Base-by-base conservation (phyloP, 2,888 invertebrate genomes). In the Spilosoma lubricipeda region DNA sequence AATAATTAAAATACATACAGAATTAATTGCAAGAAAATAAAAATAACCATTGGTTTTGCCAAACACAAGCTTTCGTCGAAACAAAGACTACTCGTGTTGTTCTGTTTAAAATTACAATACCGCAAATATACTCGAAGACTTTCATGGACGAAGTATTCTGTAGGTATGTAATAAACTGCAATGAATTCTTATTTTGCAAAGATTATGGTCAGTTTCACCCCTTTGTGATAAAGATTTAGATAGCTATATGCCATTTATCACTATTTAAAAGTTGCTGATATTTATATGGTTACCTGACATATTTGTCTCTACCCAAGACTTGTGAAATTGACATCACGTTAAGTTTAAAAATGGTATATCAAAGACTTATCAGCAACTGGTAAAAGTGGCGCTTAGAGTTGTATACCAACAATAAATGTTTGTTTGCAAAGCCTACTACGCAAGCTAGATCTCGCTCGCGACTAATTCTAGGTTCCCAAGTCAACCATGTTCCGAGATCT, bases 351-450 rank as follows among this genome's bases (percentile, higher is more conserved):
- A 45, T 45, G 8, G 13, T 39, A 9, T 39, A 39, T 9, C 39
- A 39, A 39, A 39, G 11, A 39, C 39, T 39, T 45, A 45, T 45
- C 45, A 45, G 15, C 45, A 45, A 45, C 15, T 45, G 15, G 45
- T 13, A 4, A 45, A 45, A 45, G 15, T 45, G 45, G 45, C 45
- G 3, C 3, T 70, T 72, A 73, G 80, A 82, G 86, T 85, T 83
- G 85, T 85, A 82, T 82, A 83, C 83, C 83, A 74, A 76, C 67
- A 72, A 78, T 76, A 81, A 86, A 83, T 79, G 77, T 83, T 36
- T 36, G 36, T 36, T 36, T 84, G 88, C 89, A 80, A 89, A 89
- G 88, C 86, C 89, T 89, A 85, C 87, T 86, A 86, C 87, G 85
- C 85, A 80, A 85, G 85, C 88, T 87, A 90, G 87, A 85, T 89